Evolutionary conservation across 2,888 invertebrate genomes (phyloP), one percentile per base, ranked within the genome.

Genomic region (Ophion slaviceki): DNA sequence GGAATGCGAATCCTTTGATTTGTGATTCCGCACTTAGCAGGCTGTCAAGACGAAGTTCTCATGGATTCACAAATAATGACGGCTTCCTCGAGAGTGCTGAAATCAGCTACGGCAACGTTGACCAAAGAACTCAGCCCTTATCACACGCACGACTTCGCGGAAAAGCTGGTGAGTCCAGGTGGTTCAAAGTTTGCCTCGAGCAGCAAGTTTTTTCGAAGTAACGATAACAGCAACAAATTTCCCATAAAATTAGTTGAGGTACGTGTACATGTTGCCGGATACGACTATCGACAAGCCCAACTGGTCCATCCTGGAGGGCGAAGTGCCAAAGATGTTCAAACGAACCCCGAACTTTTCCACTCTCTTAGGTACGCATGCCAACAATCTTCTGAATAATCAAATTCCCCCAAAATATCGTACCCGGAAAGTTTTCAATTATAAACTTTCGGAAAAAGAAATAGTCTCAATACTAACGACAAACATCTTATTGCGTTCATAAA

Each of bases 21-120:
- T 14, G 11, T 53, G 53, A 17, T 53, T 53, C 14, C 17, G 2
- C 53, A 11, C 4, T 0, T 53, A 87, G 28, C 87, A 90, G 87
- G 76, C 8, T 78, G 78, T 53, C 92, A 92, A 62, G 92, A 91
- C 66, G 92, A 92, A 82, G 88, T 93, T 36, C 82, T 93, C 24
- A 79, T 94, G 79, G 94, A 94, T 86, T 93, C 94, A 2, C 89
- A 91, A 88, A 89, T 93, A 40, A 91, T 94, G 90, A 88, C 77
- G n/a, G 74, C 90, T 45, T 91, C 93, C 3, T 93, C 93, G 5
- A 89, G 89, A 45, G 89, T 94, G 57, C 81, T 93, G 20, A 89
- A 89, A 77, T 86, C 89, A n/a, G 92, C 91, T 68, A 89, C 91
- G 0, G 68, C 84, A 1, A 86, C 89, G 14, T 75, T 94, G 14